phyloP scores from a whole-genome alignment of 2,797 vertebrate species.

The Sebastes oblongus region DNA sequence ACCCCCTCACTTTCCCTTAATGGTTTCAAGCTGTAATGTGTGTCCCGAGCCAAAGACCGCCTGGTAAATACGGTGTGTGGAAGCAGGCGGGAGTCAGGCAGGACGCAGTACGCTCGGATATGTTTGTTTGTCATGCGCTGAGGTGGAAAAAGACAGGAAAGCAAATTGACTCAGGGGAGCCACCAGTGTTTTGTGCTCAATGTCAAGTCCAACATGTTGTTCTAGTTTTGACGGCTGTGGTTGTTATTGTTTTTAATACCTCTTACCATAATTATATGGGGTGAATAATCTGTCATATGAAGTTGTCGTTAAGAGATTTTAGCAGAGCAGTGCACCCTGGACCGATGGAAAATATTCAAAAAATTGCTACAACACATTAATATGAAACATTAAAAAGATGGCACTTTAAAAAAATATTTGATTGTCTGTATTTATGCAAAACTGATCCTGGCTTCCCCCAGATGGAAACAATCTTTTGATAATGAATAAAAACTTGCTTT shows the following conservation, averaged over 20 bases:
- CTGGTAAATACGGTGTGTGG: slow-evolving; percentile 51
- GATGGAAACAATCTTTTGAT: slow-evolving; percentile 39
- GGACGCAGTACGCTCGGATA: slow-evolving; percentile 20
- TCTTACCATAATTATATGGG: slow-evolving; percentile 32
- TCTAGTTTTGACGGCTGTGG: slow-evolving; percentile 14
- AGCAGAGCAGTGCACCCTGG: not conserved
- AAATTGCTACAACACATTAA: slow-evolving; percentile 7
- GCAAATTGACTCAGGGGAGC: slow-evolving; percentile 27
- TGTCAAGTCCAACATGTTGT: slow-evolving; percentile 16
- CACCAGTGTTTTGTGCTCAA: slow-evolving; percentile 22
- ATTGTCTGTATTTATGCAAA: slow-evolving; percentile 32
- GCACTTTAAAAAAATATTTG: slow-evolving; percentile 11
- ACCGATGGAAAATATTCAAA: slow-evolving; percentile 21
- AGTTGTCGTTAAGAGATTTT: slow-evolving; percentile 7
- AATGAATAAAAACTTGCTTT: slow-evolving; percentile 22
- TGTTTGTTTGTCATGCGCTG: slow-evolving; percentile 67
- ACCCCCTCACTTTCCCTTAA: slow-evolving; percentile 61
- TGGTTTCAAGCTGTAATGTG: slow-evolving; percentile 61
- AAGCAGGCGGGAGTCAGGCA: slow-evolving; percentile 20
- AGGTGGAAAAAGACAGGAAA: slow-evolving; percentile 54
- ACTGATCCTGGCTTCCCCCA: slow-evolving; percentile 1
- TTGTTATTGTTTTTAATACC: slow-evolving; percentile 43
- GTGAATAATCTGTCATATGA: slow-evolving; percentile 27
- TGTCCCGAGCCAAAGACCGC: slow-evolving; percentile 44
- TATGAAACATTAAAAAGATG: slow-evolving; percentile 26